Base-by-base conservation (phyloP, 2,888 invertebrate species). In the Sphaerophoria taeniata region DNA sequence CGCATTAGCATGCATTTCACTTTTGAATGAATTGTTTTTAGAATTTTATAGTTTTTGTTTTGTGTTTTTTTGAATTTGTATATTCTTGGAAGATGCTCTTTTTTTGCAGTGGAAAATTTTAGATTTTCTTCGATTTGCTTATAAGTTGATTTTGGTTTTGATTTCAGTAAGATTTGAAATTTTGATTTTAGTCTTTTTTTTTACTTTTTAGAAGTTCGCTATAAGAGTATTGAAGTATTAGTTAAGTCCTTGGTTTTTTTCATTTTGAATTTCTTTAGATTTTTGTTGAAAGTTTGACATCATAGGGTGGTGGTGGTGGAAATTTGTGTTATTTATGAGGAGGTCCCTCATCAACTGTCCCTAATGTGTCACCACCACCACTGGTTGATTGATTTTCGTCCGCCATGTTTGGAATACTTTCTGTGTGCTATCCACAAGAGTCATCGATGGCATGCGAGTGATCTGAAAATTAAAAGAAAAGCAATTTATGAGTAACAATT, bases 1-100 rank as follows among this genome's bases (percentile, higher is more conserved):
- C 93, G 96, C 96, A 95, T 96, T 96, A 94, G 96, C 96, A 95
- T 97, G 97, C 97, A 97, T 97, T 88, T 88, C 89, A 88, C 83
- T 88, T 88, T 87, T 65, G 70, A 77, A 36, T 69, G 58, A 65
- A 70, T 72, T 24, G 24, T 24, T 43, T 45, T 56, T 43, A 61
- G 71, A 49, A 63, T 47, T 49, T 9, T 9, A 14, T 53, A 70
- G 16, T 49, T 49, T 33, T 53, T 39, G 16, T 53, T 51, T n/a
- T 47, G 6, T 16, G 16, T 34, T 60, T 65, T n/a, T 73, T 61
- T 43, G 24, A 43, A 9, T 14, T 60, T 24, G 43, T 12, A 45
- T 33, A 16, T 43, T 36, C 12, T 24, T 45, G 65, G 36, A 60
- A 47, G 55, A 34, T 36, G 39, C 11, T 51, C 36, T 65, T 51